These are phyloP conservation scores for Garrulus glandarius DNA, from an alignment of 2,797 vertebrate genomes.

Conservation along the genomic window DNA sequence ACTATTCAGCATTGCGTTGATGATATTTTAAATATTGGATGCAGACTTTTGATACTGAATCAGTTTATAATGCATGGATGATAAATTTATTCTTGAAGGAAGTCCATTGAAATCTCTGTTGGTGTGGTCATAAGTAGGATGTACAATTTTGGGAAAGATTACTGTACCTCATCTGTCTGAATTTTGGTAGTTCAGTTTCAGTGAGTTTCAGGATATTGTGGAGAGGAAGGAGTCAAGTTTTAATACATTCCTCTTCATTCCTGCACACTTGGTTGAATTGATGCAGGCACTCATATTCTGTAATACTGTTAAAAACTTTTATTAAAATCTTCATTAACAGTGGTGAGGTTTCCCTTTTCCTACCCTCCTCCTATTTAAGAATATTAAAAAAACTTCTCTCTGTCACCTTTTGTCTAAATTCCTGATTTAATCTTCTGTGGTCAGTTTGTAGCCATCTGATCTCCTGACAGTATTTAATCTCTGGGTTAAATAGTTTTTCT, in stretches of 20 bases:
- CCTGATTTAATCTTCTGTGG: not conserved
- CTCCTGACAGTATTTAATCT: not conserved
- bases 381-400: not conserved
- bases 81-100: not conserved
- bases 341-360: not conserved
- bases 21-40: not conserved
- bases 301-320: not conserved
- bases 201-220: not conserved
- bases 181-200: not conserved
- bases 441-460: not conserved
- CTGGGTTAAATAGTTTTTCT: not conserved
- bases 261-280: not conserved
- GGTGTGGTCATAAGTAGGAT: not conserved
- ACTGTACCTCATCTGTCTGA: not conserved
- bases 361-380: not conserved
- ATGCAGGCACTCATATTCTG: not conserved
- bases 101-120: not conserved
- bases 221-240: not conserved
- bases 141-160: not conserved
- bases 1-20: not conserved
- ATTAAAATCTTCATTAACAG: not conserved
- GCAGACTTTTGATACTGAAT: not conserved
- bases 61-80: not conserved
- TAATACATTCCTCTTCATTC: not conserved
- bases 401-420: not conserved